Conservation (phyloP, 1,140 invertebrate species). For the Zaprionus ornatus region DNA sequence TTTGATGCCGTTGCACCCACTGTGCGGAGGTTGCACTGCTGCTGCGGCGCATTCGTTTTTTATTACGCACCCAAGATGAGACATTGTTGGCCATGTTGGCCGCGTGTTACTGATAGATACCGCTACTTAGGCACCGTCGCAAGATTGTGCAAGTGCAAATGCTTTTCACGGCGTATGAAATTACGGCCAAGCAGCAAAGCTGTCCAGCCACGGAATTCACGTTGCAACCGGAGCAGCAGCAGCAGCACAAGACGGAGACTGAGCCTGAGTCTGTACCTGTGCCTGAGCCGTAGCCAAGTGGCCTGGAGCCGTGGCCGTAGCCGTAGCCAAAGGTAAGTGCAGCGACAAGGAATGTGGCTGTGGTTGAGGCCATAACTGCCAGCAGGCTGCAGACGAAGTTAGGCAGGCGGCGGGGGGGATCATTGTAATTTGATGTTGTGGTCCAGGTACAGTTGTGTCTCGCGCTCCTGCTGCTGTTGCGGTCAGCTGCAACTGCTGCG, state of each 20-base stretch:
- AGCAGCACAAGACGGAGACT: background rate
- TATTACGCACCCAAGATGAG: conserved; percentile 65
- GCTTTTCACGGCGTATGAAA: conserved; percentile 69
- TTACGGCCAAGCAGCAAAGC: conserved; percentile 36
- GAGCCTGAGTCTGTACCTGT: background rate
- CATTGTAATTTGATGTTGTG: conserved; percentile 75
- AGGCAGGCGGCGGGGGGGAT: background rate
- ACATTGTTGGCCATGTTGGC: conserved; percentile 58
- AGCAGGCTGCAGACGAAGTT: background rate
- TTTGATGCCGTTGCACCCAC: conserved; percentile 23
- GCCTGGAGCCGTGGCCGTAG: background rate
- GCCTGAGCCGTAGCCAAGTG: background rate
- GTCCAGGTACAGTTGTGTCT: conserved; percentile 52
- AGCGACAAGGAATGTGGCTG: background rate
- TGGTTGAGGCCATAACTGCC: conserved; percentile 1
- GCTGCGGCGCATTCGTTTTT: conserved; percentile 36
- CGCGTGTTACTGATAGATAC: conserved; percentile 66
- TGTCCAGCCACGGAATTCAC: background rate
- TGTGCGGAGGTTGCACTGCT: conserved; percentile 22
- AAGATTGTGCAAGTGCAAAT: conserved; percentile 69
- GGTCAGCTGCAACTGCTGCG: conserved; percentile 43
- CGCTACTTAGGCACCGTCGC: conserved; percentile 63
- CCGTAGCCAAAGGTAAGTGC: background rate
- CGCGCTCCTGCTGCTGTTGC: conserved; percentile 30
- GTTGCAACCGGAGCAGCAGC: background rate